Evolutionary conservation across 2,797 vertebrate genomes (phyloP).

Genomic region (Myotis findleyi): DNA sequence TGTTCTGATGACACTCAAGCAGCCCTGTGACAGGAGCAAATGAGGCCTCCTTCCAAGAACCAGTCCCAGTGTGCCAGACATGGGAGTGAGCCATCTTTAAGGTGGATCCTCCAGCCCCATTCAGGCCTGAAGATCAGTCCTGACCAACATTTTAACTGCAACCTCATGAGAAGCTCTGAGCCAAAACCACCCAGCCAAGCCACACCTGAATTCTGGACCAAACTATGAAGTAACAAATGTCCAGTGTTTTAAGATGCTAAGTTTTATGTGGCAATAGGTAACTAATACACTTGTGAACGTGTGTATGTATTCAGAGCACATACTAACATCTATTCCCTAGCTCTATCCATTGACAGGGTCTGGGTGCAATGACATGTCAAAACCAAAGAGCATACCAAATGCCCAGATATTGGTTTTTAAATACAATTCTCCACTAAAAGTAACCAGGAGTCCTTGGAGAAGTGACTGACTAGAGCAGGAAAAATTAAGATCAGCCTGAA

Average conservation of each 20-base stretch:
- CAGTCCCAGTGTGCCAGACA: background rate
- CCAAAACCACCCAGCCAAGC: background rate
- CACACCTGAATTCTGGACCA: background rate
- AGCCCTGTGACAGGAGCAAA: background rate
- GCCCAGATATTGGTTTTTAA: background rate
- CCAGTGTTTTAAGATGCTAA: background rate
- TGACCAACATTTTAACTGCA: background rate
- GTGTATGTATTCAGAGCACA: background rate
- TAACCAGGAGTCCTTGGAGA: background rate
- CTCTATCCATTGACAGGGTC: background rate
- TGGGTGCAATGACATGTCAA: background rate
- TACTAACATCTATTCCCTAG: background rate
- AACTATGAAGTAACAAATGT: background rate
- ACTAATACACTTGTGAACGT: background rate
- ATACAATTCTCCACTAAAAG: constrained; percentile 27
- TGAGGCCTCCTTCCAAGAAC: background rate
- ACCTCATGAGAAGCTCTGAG: background rate
- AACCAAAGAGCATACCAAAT: background rate
- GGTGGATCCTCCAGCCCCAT: background rate
- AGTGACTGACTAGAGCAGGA: background rate
- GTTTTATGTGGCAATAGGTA: background rate
- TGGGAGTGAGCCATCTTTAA: background rate
- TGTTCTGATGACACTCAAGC: background rate
- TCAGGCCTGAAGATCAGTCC: background rate
- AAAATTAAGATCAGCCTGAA: background rate